These are phyloP conservation scores for Prietella phreatophila DNA, from an alignment of 2,113 vertebrate species.

Conservation along the genomic window DNA sequence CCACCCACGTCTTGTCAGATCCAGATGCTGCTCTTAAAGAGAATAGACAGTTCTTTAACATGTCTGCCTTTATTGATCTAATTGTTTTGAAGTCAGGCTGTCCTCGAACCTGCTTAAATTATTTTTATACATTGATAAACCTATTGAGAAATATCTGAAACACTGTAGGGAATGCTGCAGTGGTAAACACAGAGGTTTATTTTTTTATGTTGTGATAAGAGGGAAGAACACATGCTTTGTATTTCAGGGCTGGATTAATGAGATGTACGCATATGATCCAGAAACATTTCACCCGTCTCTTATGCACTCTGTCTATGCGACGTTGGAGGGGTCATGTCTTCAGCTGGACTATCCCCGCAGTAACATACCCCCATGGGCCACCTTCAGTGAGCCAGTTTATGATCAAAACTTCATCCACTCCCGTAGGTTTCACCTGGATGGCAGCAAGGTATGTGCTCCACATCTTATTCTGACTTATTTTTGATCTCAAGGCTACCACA, in stretches of 20 bases:
- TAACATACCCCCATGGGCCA: constrained; percentile 76
- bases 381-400: constrained; percentile 71
- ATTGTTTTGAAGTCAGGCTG: neutral
- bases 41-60: constrained; percentile 25
- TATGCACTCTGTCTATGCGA: constrained; percentile 79
- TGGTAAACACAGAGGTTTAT: no score
- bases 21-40: neutral
- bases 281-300: constrained; percentile 77
- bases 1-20: constrained; percentile 48
- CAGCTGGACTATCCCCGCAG: constrained; percentile 77
- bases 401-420: constrained; percentile 72
- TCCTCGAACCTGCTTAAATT: neutral
- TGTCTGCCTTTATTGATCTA: constrained; percentile 11
- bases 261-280: constrained; percentile 77
- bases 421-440: constrained; percentile 70
- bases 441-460: constrained; percentile 74
- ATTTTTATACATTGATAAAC: neutral
- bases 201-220: neutral
- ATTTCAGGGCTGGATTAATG: constrained; percentile 87
- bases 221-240: neutral
- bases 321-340: constrained; percentile 76
- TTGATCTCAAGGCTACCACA: neutral
- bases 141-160: neutral
- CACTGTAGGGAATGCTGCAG: neutral
- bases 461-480: neutral